Evolutionary conservation across 2,888 invertebrate genomes (phyloP).

Genomic region (Parnassius smintheus): DNA sequence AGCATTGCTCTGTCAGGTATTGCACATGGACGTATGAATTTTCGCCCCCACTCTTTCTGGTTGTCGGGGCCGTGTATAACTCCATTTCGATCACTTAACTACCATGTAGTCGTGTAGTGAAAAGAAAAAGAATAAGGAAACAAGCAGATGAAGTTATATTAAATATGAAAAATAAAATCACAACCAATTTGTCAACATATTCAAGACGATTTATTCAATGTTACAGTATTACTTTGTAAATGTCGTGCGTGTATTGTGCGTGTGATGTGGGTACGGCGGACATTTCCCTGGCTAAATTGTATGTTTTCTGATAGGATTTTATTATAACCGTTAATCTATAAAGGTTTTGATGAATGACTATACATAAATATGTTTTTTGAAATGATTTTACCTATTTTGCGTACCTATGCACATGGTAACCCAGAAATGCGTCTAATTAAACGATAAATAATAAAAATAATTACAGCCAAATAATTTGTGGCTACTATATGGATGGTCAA

Average conservation of each 20-base stretch:
- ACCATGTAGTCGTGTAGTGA: no score
- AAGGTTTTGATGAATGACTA: constrained; percentile 31
- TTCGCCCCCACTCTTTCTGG: no score
- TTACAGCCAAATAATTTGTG: no score
- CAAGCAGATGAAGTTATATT: not conserved
- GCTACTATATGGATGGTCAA: no score
- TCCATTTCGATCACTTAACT: no score
- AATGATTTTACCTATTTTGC: not conserved
- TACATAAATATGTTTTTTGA: constrained; percentile 7
- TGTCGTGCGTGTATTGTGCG: constrained; percentile 54
- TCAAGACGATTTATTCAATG: constrained; percentile 54
- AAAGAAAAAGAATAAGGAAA: not conserved
- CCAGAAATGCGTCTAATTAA: no score
- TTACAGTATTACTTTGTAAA: constrained; percentile 54
- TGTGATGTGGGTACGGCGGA: constrained; percentile 68
- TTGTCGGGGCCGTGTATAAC: no score
- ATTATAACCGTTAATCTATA: constrained; percentile 24
- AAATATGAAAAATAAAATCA: constrained; percentile 43
- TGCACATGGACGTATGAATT: no score
- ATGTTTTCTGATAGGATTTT: constrained; percentile 60
- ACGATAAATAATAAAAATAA: no score
- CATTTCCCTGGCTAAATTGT: constrained; percentile 52
- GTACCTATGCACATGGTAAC: no score
- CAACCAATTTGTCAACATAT: constrained; percentile 61
- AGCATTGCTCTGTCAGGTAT: no score